Conservation (phyloP, 1,140 invertebrate species). For the Riptortus pedestris region DNA sequence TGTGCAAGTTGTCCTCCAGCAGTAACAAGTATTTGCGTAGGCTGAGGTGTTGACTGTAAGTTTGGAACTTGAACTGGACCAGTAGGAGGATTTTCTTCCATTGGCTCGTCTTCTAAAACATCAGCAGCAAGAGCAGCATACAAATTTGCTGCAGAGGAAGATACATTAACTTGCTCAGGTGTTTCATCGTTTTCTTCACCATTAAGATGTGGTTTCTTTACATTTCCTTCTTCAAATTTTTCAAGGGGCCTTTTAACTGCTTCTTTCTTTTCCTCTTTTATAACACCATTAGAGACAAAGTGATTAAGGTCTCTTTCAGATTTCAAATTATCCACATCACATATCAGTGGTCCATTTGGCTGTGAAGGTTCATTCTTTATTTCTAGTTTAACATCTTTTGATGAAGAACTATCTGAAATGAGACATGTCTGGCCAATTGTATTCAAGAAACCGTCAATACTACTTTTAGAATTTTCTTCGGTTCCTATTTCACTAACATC, state of each 20-base stretch:
- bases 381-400: slow-evolving; percentile 29
- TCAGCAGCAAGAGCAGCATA: slow-evolving; percentile 59
- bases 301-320: slow-evolving; percentile 29
- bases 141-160: slow-evolving; percentile 57
- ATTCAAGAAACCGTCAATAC: slow-evolving; percentile 49
- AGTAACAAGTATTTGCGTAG: slow-evolving; percentile 32
- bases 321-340: slow-evolving; percentile 21
- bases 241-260: slow-evolving; percentile 31
- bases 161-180: slow-evolving; percentile 39
- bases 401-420: slow-evolving; percentile 40
- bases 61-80: background rate
- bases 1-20: slow-evolving; percentile 26
- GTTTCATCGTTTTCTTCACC: slow-evolving; percentile 27
- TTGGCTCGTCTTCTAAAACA: slow-evolving; percentile 56
- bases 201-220: slow-evolving; percentile 32
- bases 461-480: slow-evolving; percentile 48
- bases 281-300: slow-evolving; percentile 25
- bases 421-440: slow-evolving; percentile 46
- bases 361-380: slow-evolving; percentile 45
- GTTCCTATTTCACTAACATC: slow-evolving; percentile 24
- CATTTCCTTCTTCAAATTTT: slow-evolving; percentile 30
- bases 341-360: slow-evolving; percentile 45
- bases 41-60: slow-evolving; percentile 7
- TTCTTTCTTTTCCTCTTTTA: slow-evolving; percentile 18
- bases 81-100: slow-evolving; percentile 26